phyloP scores from a whole-genome alignment of 2,113 vertebrate genomes.

The Cardinalis cardinalis region DNA sequence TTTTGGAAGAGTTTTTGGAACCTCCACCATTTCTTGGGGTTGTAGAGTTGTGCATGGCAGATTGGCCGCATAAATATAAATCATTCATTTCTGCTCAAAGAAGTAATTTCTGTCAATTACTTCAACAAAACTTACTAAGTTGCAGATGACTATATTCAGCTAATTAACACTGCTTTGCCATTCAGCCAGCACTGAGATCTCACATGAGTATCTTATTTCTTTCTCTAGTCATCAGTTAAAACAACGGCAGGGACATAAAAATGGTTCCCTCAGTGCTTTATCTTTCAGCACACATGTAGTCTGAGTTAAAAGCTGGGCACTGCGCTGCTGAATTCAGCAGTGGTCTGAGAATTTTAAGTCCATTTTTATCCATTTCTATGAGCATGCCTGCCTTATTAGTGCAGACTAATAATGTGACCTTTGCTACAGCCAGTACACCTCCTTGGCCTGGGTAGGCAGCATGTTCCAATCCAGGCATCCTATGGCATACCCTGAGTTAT shows the following conservation, averaged over 20 bases:
- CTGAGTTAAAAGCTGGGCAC: not conserved
- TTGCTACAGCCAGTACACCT: not conserved
- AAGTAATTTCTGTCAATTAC: not conserved
- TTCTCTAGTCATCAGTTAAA: not conserved
- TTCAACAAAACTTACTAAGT: not conserved
- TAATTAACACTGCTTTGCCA: not conserved
- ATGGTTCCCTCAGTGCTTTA: not conserved
- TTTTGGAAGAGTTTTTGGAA: not conserved
- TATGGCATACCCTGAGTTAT: not conserved
- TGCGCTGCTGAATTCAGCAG: not conserved
- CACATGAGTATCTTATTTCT: not conserved
- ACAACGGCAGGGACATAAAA: not conserved
- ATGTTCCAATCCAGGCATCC: not conserved
- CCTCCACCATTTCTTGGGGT: accelerated
- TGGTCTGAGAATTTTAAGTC: not conserved
- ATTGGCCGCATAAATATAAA: not conserved
- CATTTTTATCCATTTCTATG: not conserved
- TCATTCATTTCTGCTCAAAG: not conserved
- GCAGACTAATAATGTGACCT: not conserved
- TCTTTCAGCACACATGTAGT: not conserved
- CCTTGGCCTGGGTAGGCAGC: not conserved
- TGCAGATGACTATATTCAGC: not conserved
- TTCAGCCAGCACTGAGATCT: not conserved
- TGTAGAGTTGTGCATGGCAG: not conserved
- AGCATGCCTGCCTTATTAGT: not conserved